Conservation (phyloP, 1,140 invertebrate species). For the Cryptotermes secundus region DNA sequence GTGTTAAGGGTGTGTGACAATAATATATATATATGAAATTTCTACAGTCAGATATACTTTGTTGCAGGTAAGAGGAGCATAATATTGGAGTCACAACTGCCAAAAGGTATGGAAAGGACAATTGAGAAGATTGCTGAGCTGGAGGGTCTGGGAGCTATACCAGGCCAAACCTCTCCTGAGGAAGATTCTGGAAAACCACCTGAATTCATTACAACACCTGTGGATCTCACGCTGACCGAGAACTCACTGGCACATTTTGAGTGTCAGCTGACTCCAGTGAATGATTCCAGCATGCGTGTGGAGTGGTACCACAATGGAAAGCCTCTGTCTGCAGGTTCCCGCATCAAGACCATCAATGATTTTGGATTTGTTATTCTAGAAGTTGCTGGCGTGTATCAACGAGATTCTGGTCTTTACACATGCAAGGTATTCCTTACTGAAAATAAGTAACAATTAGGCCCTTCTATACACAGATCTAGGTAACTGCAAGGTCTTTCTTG, state of each 20-base stretch:
- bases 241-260: conserved; percentile 92
- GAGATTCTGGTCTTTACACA: conserved; percentile 86
- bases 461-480: too few relatives aligned
- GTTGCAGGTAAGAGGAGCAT: conserved; percentile 76
- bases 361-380: conserved; percentile 93
- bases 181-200: conserved; percentile 86
- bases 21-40: too few relatives aligned
- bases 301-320: conserved; percentile 98
- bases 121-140: conserved; percentile 92
- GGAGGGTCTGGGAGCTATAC: conserved; percentile 76
- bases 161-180: conserved; percentile 63
- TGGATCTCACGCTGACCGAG: conserved; percentile 81
- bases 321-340: conserved; percentile 78
- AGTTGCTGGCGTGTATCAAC: conserved; percentile 82
- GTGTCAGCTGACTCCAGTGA: conserved; percentile 83
- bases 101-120: conserved; percentile 89
- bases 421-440: conserved; percentile 60
- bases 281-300: conserved; percentile 88
- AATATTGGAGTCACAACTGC: conserved; percentile 87
- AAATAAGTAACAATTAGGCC: too few relatives aligned
- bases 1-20: too few relatives aligned
- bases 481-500: too few relatives aligned
- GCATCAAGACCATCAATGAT: conserved; percentile 89
- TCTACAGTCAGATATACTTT: background rate
- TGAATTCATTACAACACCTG: conserved; percentile 86